Evolutionary conservation across 2,113 vertebrate species (phyloP), one percentile per base, ranked within the genome.

Genomic region (Daboia siamensis): DNA sequence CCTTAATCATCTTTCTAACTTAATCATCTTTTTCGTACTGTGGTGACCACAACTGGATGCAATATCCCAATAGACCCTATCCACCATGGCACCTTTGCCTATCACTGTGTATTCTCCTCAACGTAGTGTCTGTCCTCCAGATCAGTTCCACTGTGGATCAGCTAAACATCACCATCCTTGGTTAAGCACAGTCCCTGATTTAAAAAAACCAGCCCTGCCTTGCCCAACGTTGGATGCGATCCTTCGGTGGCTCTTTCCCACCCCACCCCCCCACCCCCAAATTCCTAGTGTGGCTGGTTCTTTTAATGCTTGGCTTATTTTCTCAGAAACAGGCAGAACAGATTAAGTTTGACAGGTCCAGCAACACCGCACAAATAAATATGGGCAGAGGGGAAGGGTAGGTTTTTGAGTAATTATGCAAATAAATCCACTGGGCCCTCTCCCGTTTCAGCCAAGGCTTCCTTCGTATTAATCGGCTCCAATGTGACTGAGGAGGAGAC

Each of bases 351-450:
- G 94, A 94, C 93, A 95, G 91, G 94, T 92, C 95, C 93, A 29
- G 94, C 92, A 91, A 93, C 56, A 61, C 94, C 94, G 93, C 96
- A 48, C 96, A 97, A 95, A 96, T 96, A 97, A 96, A 95, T 96
- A 94, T 84, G 93, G 12, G 64, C 1, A 2, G 33, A 39, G 8
- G 33, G 17, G 15, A 0, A 24, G 90, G 91, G 90, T 4, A 29
- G 69, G 95, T 97, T 95, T 94, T 94, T n/a, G 93, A 96, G 94
- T 95, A 96, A 97, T 97, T 97, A 97, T 96, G 95, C 95, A 97
- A 97, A 97, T 97, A 96, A 93, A 93, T 95, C 95, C 52, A 90
- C 91, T 90, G 13, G 93, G 91, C 6, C 29, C 56, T 86, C 90
- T 80, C 5, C 2, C 74, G 44, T 80, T 39, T 86, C 94, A 90